A percentile compares a stretch with the other conserved stretches of the same genome.
Evolutionary conservation across 2,113 vertebrate genomes (phyloP).

Genomic region (Pterocles gutturalis): DNA sequence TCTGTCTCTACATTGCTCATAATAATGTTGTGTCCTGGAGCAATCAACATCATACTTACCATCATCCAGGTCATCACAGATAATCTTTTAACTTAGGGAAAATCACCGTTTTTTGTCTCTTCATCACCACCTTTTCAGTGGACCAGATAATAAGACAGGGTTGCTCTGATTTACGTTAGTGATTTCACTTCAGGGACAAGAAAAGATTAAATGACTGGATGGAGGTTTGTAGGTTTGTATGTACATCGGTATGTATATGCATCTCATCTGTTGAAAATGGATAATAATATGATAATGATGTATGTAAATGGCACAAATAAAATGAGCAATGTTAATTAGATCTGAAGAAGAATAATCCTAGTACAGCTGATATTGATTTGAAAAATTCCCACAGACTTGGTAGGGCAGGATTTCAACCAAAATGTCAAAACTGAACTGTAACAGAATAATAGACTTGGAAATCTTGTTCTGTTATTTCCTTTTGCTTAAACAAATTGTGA

Average conservation of each 20-base stretch:
- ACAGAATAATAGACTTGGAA: neutral
- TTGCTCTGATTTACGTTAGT: neutral
- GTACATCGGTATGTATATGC: neutral
- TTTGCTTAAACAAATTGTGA: neutral
- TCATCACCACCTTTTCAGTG: neutral
- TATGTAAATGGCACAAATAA: neutral
- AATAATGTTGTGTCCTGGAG: neutral
- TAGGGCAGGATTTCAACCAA: neutral
- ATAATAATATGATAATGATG: neutral
- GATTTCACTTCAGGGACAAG: neutral
- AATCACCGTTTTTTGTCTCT: neutral
- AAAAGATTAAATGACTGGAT: neutral
- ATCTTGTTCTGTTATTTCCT: neutral
- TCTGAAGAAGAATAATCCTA: neutral
- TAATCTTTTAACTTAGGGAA: neutral
- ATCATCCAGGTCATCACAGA: neutral
- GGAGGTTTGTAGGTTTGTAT: neutral
- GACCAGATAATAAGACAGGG: neutral
- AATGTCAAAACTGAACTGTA: neutral
- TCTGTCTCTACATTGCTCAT: neutral
- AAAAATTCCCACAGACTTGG: neutral
- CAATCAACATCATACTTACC: neutral
- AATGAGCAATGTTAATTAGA: neutral
- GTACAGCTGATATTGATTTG: rapidly evolving
- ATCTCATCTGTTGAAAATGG: neutral